Evolutionary conservation across 2,888 invertebrate genomes (phyloP), one percentile per base, ranked within the genome.

Genomic region (Cyaniris semiargus): DNA sequence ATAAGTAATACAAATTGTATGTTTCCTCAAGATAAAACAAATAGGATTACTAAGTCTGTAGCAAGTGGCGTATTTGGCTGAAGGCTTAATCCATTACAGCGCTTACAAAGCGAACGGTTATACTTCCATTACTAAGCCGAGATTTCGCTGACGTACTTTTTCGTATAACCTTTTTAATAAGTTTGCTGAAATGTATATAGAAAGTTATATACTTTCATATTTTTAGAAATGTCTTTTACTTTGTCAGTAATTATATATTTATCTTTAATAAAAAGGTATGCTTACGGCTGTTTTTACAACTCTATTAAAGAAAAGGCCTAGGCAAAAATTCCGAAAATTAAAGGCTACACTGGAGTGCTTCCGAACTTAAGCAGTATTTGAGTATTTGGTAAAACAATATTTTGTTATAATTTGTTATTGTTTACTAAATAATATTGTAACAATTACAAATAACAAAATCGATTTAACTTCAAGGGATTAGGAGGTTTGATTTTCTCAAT

Each of bases 1-100:
- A 76, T 38, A 84, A 85, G 66, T 38, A 84, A 85, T 70, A 15
- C 6, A 66, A 66, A 31, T 27, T 66, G 66, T 66, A 15, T 66
- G 66, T 66, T 27, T 66, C 27, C 21, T 66, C 66, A 15, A 31
- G 66, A 66, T 66, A 66, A 66, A 27, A 27, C 27, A 27, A 27
- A 66, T 66, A 31, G 66, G 66, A 66, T 66, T 66, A 66, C 13
- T 66, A 27, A 66, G 27, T 23, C 60, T 60, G 23, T 60, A 60
- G 60, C 23, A 13, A 60, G 60, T 23, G 10, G 23, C 21, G 60
- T 66, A 27, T 27, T 66, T 66, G 56, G 75, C 76, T 78, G 44
- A 76, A 66, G 58, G 53, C 76, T 75, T 66, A 66, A 66, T 66
- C 15, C 66, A 66, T 31, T 66, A 27, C 6, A 66, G 6, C 66